Conservation (phyloP, 2,797 vertebrate species). For the Hapalemur alaotrensis region DNA sequence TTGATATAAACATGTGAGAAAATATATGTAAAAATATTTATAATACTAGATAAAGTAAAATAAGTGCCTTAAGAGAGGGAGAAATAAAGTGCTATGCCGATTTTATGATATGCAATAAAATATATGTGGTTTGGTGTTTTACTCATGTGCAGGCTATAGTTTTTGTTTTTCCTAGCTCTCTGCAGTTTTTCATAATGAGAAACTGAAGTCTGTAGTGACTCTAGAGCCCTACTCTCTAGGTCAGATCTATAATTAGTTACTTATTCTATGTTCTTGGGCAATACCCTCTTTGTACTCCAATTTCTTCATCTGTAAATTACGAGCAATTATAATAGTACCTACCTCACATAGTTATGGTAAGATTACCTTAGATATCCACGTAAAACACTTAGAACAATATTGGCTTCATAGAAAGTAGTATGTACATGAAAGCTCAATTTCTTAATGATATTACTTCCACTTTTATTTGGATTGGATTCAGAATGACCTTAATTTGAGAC, state of each 20-base stretch:
- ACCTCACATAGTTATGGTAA: not conserved
- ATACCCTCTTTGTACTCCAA: not conserved
- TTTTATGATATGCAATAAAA: slow-evolving; percentile 2
- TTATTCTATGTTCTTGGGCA: not conserved
- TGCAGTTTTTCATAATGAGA: not conserved
- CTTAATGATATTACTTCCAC: not conserved
- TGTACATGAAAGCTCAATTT: not conserved
- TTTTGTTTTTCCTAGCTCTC: slow-evolving; percentile 18
- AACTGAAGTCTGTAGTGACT: not conserved
- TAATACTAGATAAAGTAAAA: not conserved
- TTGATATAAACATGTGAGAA: not conserved
- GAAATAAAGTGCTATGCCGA: not conserved
- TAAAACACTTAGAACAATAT: not conserved
- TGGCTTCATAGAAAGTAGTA: not conserved
- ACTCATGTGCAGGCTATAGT: not conserved
- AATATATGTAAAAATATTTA: not conserved
- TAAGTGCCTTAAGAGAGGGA: not conserved
- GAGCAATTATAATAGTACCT: not conserved
- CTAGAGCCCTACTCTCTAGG: not conserved
- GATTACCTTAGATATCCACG: not conserved
- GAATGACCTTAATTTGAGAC: not conserved
- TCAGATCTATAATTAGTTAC: not conserved
- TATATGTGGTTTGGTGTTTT: slow-evolving; percentile 5
- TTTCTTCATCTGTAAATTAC: not conserved
- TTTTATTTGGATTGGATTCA: not conserved